Evolutionary conservation across 2,113 vertebrate species (phyloP), one percentile per base, ranked within the genome.

Genomic region (Pteronura brasiliensis): DNA sequence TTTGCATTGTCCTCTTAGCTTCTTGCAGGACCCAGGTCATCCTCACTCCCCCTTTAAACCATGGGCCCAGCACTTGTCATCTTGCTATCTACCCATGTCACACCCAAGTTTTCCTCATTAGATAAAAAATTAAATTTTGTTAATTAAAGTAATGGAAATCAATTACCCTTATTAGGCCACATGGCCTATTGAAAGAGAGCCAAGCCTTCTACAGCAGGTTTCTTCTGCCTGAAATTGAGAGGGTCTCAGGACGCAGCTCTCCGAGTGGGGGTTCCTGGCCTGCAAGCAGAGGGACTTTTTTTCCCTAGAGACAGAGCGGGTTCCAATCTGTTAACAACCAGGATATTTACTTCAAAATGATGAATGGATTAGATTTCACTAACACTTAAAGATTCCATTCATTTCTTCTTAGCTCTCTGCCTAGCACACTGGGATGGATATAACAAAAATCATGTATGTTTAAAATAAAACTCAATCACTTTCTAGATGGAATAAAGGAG

Each of bases 71-170:
- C 88, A 39, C 96, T 95, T 93, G 20, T 98, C 98, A 83, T 97
- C 97, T 97, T 36, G 94, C 97, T 96, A 77, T 98, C 98, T 98
- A 97, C 97, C 97, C 83, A 71, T 96, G 96, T 98, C 98, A 96
- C 97, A 96, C 97, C 92, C 7, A 97, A 98, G 98, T 93, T 98
- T 97, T 95, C 97, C 98, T 98, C 98, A 98, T 98, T 98, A 98
- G 97, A 98, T 82, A 44, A 98, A 98, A 99, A 96, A 98, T 98
- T 98, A 98, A 98, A 98, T 98, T 98, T 98, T 95, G 94, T 99
- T 99, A 98, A 99, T 99, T 99, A 99, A 99, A 98, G 98, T 98
- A 97, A 98, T 98, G 97, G 98, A 99, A 99, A 99, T 98, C 98
- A 99, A 99, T 99, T 99, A 99, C 98, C 98, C 98, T 99, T 98